These are phyloP conservation scores for Phalera bucephala DNA, from an alignment of 2,888 invertebrate species.

Conservation along the genomic window DNA sequence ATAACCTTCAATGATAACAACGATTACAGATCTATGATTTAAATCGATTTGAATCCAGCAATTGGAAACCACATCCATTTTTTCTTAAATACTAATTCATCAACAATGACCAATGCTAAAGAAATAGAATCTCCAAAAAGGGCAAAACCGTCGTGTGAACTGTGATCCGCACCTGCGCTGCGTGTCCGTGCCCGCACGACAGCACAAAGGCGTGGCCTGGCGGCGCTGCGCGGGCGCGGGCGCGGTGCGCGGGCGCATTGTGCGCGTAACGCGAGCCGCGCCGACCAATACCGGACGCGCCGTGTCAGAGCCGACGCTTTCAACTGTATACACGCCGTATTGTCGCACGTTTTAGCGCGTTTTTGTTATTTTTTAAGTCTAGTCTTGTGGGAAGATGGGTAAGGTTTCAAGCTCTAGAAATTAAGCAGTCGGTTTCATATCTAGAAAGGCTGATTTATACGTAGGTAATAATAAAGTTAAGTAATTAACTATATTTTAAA, in stretches of 20 bases:
- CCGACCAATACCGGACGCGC: slow-evolving; percentile 1
- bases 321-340: not conserved
- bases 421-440: too few relatives aligned
- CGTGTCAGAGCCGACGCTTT: not conserved
- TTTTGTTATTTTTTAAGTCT: not conserved
- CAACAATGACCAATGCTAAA: not conserved
- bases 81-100: not conserved
- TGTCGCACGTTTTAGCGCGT: not conserved
- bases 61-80: too few relatives aligned
- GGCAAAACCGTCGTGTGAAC: slow-evolving; percentile 4
- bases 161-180: not conserved
- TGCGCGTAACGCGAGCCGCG: not conserved
- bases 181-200: too few relatives aligned
- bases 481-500: too few relatives aligned
- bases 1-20: too few relatives aligned
- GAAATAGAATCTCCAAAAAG: not conserved
- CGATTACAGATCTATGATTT: too few relatives aligned
- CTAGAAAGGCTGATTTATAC: too few relatives aligned
- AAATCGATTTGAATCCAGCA: too few relatives aligned
- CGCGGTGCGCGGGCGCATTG: not conserved
- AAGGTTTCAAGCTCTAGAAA: not conserved
- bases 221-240: not conserved
- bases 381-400: not conserved
- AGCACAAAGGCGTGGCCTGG: slow-evolving; percentile 4
- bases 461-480: too few relatives aligned